Base-by-base conservation (phyloP, 2,797 vertebrate genomes). In the Australoheros facetus region DNA sequence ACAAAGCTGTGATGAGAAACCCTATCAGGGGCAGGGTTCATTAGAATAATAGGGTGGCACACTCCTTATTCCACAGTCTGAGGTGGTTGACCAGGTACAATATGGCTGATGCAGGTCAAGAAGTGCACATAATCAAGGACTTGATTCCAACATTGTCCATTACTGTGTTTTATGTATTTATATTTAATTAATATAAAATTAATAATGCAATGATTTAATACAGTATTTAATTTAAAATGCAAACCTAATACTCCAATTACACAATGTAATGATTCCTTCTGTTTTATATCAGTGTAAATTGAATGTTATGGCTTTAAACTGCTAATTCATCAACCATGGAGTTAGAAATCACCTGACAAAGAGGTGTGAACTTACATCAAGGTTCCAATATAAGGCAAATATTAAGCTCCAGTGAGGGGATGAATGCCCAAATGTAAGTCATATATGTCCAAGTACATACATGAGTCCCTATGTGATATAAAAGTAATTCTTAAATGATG, bases 1-100 rank as follows among this genome's bases (percentile, higher is more conserved):
- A 92, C 92, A 93, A 94, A 93, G 92, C 88, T 87, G 86, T 75
- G 86, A 92, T 89, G 93, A 88, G 94, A 95, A 95, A 96, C 89
- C 85, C 87, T 93, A 95, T 93, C 93, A 80, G 95, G 91, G 90
- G 75, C 87, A 84, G 87, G 88, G 91, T 93, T 95, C 94, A 95
- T 94, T 93, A 87, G 57, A 88, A 94, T 95, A 94, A 94, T 87
- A 92, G 85, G 77, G 73, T 71, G 66, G 81, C 78, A 73, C 75
- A 12, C 76, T 84, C 81, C 7, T 69, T 78, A 56, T 90, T 75
- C 80, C 80, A 59, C 78, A 75, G 76, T 56, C 64, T 51, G 69
- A 82, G 73, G 82, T 79, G 42, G 81, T 80, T 60, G 78, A 56
- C 71, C 73, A 82, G 23, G 73, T 69, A 56, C 39, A 85, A 76